Percentiles rank a stretch among this genome's conserved stretches.
Evolutionary conservation across 2,888 invertebrate genomes (phyloP).

Genomic region (Panorpa germanica): DNA sequence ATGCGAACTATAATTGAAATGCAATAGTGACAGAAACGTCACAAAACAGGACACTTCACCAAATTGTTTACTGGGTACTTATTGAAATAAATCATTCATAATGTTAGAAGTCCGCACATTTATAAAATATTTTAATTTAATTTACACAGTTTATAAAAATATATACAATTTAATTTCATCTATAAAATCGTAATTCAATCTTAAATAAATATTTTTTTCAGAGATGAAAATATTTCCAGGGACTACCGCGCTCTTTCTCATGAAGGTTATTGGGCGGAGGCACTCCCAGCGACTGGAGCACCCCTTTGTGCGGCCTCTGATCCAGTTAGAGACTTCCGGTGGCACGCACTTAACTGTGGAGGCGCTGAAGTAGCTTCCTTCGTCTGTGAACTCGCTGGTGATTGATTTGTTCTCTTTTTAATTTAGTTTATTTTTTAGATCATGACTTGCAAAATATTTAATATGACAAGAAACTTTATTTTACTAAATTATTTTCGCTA

Average conservation of each 20-base stretch:
- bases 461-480: slow-evolving; percentile 3
- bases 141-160: not conserved
- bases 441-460: not conserved
- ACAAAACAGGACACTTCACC: too few species aligned
- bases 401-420: slow-evolving; percentile 11
- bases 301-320: slow-evolving; percentile 58
- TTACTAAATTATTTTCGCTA: slow-evolving; percentile 5
- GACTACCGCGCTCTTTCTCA: slow-evolving; percentile 37
- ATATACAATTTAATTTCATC: not conserved
- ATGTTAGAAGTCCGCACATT: not conserved
- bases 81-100: not conserved
- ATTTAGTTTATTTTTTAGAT: not conserved
- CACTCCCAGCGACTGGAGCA: slow-evolving; percentile 35
- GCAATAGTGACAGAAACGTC: too few species aligned
- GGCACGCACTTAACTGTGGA: slow-evolving; percentile 56
- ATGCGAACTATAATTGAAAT: too few species aligned
- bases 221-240: slow-evolving; percentile 24
- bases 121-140: not conserved
- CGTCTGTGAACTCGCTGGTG: slow-evolving; percentile 64
- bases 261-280: slow-evolving; percentile 56
- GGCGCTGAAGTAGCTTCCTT: slow-evolving; percentile 62
- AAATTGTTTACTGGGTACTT: too few species aligned
- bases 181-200: not conserved
- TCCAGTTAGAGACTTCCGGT: slow-evolving; percentile 57
- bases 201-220: slow-evolving; percentile 11